Conservation (phyloP, 2,113 vertebrate species). For the Phrynosoma platyrhinos region DNA sequence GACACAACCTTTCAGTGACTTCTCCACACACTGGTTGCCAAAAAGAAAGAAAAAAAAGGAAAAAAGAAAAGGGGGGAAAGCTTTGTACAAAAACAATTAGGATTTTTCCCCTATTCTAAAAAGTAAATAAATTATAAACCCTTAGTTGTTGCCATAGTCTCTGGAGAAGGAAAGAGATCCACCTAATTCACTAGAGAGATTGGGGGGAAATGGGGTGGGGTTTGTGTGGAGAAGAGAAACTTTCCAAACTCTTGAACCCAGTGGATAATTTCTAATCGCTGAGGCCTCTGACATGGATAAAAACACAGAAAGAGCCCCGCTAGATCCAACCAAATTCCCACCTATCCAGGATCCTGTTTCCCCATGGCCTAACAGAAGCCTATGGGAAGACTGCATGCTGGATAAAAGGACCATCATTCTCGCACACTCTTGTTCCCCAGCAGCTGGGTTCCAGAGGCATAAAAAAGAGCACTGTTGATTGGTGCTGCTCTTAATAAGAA, state of each 20-base stretch:
- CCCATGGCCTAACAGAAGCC: no score
- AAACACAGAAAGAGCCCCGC: no score
- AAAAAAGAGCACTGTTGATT: no score
- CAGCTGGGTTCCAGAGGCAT: no score
- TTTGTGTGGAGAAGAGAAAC: not conserved
- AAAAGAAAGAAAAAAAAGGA: not conserved
- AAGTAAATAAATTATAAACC: not conserved
- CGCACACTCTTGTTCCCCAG: no score
- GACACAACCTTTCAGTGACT: not conserved
- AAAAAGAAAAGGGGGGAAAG: rapidly evolving
- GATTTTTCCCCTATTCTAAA: rapidly evolving
- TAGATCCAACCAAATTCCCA: no score
- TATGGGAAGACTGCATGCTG: no score
- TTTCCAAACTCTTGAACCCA: not conserved
- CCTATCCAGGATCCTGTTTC: no score
- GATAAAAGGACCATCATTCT: no score
- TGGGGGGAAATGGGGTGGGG: not conserved
- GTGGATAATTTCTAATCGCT: not conserved
- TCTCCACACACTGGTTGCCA: rapidly evolving
- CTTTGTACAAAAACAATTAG: not conserved
- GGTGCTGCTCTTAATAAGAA: no score
- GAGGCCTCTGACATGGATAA: not conserved
- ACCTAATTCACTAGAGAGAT: not conserved
- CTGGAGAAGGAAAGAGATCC: not conserved
- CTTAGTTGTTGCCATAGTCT: not conserved